Conservation (phyloP, 2,888 invertebrate genomes). For the Agrotis puta region DNA sequence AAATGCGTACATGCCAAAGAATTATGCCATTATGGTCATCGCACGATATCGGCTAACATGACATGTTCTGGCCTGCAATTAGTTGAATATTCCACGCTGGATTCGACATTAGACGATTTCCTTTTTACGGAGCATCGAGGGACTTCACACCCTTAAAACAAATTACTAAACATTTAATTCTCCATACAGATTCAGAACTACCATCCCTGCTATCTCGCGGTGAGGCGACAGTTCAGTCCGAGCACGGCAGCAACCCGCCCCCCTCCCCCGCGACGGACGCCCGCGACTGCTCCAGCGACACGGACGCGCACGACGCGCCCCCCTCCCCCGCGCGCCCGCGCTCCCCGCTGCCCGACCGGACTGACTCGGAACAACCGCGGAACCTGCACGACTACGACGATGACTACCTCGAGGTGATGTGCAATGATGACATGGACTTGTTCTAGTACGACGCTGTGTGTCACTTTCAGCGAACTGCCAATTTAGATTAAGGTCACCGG, state of each 20-base stretch:
- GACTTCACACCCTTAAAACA: too few species aligned
- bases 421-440: slow-evolving; percentile 94
- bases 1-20: background rate
- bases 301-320: slow-evolving; percentile 81
- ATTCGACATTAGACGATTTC: background rate
- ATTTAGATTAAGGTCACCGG: slow-evolving; percentile 43
- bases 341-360: slow-evolving; percentile 66
- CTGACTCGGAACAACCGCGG: slow-evolving; percentile 73
- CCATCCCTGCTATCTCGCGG: slow-evolving; percentile 92
- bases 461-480: slow-evolving; percentile 39
- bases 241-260: slow-evolving; percentile 93
- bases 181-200: slow-evolving; percentile 89
- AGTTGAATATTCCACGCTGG: background rate
- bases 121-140: too few species aligned
- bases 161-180: background rate
- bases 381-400: slow-evolving; percentile 88
- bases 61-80: background rate
- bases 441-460: slow-evolving; percentile 83
- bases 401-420: slow-evolving; percentile 93
- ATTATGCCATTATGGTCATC: background rate
- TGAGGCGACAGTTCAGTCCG: slow-evolving; percentile 90
- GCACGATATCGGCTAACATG: background rate
- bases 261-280: slow-evolving; percentile 95
- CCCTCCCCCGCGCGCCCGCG: slow-evolving; percentile 55
- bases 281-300: slow-evolving; percentile 92